Evolutionary conservation across 2,113 vertebrate genomes (phyloP), one percentile per base, ranked within the genome.

Genomic region (Leucoraja erinaceus): DNA sequence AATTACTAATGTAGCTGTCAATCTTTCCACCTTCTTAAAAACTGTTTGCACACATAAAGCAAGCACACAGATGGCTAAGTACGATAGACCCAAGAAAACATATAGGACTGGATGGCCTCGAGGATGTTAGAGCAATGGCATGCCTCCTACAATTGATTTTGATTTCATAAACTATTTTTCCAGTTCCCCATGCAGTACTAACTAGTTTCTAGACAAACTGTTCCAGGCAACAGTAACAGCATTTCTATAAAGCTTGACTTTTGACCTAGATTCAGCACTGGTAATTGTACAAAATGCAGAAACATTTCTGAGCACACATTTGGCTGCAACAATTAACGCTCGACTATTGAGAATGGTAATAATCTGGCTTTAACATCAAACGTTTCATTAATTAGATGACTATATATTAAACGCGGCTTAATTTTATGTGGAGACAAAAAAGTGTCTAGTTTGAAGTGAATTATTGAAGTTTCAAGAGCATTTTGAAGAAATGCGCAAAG

Each of bases 401-500:
- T 63, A 61, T 86, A 61, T 31, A 28, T 83, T 83, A 83, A 83
- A 47, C 10, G 54, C 12, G 22, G 54, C 81, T 63, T 63, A 88
- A 63, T 18, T 63, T 63, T 31, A 88, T 63, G n/a, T 88, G 28
- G 59, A 63, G n/a, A 31, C 12, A 33, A 63, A 63, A 56, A 86
- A 2, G 81, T 3, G 14, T 18, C 59, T 22, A 72, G 33, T 91
- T 91, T 38, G 90, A 91, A 70, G 38, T 91, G 47, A 91, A 74
- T 54, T 91, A 47, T 14, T 72, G 38, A 91, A 91, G 90, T 91
- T 91, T 91, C 68, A 25, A 47, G 33, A 47, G 90, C 11, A 72
- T 47, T 54, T 56, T 25, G 47, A 84, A 59, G 20, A 77, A 14
- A 59, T 16, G 47, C 54, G 22, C 90, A 28, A 95, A 95, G 97